Base-by-base conservation (phyloP, 2,797 vertebrate species). In the Mastacembelus armatus region DNA sequence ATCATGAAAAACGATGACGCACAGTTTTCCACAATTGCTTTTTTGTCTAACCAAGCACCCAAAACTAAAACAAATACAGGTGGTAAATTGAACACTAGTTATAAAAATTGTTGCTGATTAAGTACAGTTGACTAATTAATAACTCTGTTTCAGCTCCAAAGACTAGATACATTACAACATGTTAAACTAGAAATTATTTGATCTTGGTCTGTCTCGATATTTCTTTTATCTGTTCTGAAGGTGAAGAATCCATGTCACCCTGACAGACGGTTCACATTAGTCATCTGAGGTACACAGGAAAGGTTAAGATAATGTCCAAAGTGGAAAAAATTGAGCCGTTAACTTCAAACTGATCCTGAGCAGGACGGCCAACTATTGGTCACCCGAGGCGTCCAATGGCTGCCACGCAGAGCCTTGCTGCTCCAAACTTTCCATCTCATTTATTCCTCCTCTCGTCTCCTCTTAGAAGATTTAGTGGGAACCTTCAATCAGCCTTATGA, bases 281-380 rank as follows among this genome's bases (percentile, higher is more conserved):
- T 72, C 69, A 49, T 79, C 85, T 55, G 61, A 80, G 61, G 67
- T 67, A 59, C 29, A 2, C 70, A 42, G 52, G 52, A 87, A 89
- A 92, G 77, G 65, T 91, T 93, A 90, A 90, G 84, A 81, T 82
- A 89, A 89, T 61, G 81, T 71, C 65, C 76, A 88, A 88, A 91
- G 55, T 78, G 79, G 72, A 81, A 84, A 79, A 75, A 89, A 84
- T 52, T 74, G 58, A 64, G 44, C 71, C 65, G 66, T 79, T 91
- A 87, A 84, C 59, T 77, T 91, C 71, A 79, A 77, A 62, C 71
- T 88, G 75, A 84, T 89, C 67, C 79, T 87, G 81, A 64, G 35
- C 83, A 79, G 91, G 82, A 71, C 12, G 50, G 51, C 86, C 71
- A 78, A 73, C 80, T 68, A 43, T 74, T 77, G 88, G 72, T 87